These are phyloP conservation scores for Anarsia innoxiella DNA, from an alignment of 2,888 invertebrate genomes.

Conservation along the genomic window DNA sequence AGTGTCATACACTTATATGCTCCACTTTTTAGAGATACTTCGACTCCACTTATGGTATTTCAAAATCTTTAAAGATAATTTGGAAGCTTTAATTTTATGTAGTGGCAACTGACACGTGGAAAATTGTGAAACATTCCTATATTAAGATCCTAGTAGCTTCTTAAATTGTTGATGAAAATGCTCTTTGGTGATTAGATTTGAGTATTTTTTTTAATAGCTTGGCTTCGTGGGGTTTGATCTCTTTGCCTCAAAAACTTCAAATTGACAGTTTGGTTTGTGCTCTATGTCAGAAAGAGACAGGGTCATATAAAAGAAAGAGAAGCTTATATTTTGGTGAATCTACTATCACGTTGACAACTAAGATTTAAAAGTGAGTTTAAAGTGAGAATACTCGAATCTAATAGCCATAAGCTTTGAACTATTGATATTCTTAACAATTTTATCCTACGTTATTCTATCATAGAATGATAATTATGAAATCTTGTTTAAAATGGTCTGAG, in stretches of 20 bases:
- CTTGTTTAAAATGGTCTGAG: slow-evolving; percentile 36
- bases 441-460: slow-evolving; percentile 24
- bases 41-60: slow-evolving; percentile 22
- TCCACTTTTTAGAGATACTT: slow-evolving; percentile 6
- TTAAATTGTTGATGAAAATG: slow-evolving; percentile 14
- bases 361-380: too few relatives aligned
- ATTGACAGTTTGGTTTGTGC: too few relatives aligned
- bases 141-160: slow-evolving; percentile 18
- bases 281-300: too few relatives aligned
- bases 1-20: not conserved
- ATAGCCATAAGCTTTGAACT: too few relatives aligned
- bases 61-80: slow-evolving; percentile 16
- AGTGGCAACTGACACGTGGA: slow-evolving; percentile 11
- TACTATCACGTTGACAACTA: too few relatives aligned
- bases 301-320: too few relatives aligned
- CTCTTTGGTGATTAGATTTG: slow-evolving; percentile 14
- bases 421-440: slow-evolving; percentile 43
- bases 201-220: too few relatives aligned
- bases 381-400: too few relatives aligned
- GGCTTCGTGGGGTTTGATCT: too few relatives aligned
- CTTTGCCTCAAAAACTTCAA: too few relatives aligned
- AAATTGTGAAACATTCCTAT: slow-evolving; percentile 23
- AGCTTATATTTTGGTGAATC: too few relatives aligned
- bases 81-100: slow-evolving; percentile 26
- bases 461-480: slow-evolving; percentile 24